Evolutionary conservation across 2,888 invertebrate species (phyloP).

Genomic region (Ceriagrion tenellum): DNA sequence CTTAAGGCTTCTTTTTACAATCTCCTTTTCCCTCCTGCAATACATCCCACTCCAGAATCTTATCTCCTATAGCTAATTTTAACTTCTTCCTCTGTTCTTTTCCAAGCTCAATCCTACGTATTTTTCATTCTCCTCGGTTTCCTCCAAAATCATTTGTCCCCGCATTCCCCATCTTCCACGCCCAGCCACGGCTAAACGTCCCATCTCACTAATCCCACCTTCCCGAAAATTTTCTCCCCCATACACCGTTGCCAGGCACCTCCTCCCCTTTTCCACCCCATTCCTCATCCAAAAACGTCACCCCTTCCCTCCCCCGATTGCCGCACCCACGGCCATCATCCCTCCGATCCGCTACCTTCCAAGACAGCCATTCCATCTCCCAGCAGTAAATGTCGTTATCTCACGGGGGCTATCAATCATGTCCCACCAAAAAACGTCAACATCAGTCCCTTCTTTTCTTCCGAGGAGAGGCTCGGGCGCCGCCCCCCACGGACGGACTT

Average conservation of each 20-base stretch:
- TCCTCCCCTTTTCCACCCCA: neutral
- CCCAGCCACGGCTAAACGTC: neutral
- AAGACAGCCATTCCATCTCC: neutral
- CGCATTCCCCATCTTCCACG: neutral
- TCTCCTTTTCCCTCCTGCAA: too few relatives aligned
- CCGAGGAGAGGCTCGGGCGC: neutral
- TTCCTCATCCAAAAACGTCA: neutral
- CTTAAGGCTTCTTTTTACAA: too few relatives aligned
- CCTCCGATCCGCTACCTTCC: neutral
- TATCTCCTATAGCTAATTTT: neutral
- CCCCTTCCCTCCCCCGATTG: too few relatives aligned
- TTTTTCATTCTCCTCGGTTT: neutral
- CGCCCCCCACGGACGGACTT: neutral
- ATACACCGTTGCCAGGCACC: neutral
- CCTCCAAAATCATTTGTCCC: neutral
- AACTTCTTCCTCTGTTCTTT: neutral
- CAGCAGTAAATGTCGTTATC: conserved; percentile 7
- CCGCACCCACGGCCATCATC: neutral
- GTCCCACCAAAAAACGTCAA: neutral
- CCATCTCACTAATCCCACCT: neutral
- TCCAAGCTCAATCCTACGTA: neutral
- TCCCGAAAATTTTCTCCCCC: neutral
- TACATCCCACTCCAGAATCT: too few relatives aligned
- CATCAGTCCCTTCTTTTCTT: conserved; percentile 26
- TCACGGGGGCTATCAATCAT: conserved; percentile 1